Base-by-base conservation (phyloP, 2,113 vertebrate genomes). In the Cinclus cinclus region DNA sequence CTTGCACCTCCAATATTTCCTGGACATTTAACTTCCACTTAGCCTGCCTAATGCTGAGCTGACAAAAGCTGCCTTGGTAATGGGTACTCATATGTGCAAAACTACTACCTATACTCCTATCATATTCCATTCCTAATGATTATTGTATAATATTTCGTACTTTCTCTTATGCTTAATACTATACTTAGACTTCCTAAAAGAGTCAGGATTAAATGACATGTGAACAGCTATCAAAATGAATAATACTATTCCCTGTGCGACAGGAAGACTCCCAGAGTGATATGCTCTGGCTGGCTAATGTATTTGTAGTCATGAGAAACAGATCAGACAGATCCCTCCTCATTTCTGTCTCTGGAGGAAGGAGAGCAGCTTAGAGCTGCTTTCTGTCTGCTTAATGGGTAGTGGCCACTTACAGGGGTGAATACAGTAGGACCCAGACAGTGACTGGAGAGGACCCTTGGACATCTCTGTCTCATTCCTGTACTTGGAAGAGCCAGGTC, bases 71-170 rank as follows among this genome's bases (percentile, higher is more conserved):
- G 65, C 81, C 92, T 67, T 92, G 56, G 60, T 95, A 97, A 97
- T 96, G 95, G 94, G 80, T 78, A 95, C 92, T 94, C 65, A 60
- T 78, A 81, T 21, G 77, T 68, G 76, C 7, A 11, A 94, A 95
- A 68, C 86, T 67, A 60, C 86, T 95, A 94, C 91, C 95, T 87
- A 77, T 91, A 89, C 94, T 71, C 80, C 76, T 95, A 97, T 95
- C 56, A 2, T 89, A 92, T 97, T 97, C 95, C 39, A 6, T 67
- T 73, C 69, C 86, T 97, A 97, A 95, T 87, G 96, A 96, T 93
- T 94, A 95, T 92, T 81, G 83, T 91, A 92, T 96, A 89, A 77
- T 91, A 96, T 96, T 95, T 96, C 96, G 73, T 94, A 71, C 95
- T 87, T 90, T 92, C 89, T 92, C 76, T 83, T 93, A 68, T 37